Conservation (phyloP, 2,888 invertebrate genomes). For the Thecophora atra region DNA sequence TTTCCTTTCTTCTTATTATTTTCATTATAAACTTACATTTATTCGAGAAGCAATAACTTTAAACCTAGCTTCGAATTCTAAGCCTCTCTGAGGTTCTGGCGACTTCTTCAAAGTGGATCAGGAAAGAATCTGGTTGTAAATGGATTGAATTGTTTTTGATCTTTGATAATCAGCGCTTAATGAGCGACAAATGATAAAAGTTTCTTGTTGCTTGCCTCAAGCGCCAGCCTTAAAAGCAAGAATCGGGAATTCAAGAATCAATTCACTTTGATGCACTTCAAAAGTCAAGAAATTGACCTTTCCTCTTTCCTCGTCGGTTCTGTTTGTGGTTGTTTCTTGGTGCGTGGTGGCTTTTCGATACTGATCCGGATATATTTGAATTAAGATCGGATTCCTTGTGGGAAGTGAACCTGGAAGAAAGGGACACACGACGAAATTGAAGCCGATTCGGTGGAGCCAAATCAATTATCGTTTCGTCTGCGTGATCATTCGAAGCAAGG, state of each 20-base stretch:
- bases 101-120: neutral
- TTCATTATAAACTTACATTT: neutral
- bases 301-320: neutral
- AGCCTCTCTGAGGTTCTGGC: neutral
- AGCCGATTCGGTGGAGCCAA: conserved; percentile 56
- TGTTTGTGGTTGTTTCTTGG: too few species aligned
- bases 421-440: neutral
- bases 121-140: neutral
- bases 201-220: neutral
- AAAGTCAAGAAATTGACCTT: neutral
- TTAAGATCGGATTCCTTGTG: too few species aligned
- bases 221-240: conserved; percentile 2
- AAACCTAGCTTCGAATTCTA: neutral
- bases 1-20: neutral
- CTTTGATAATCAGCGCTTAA: conserved; percentile 20
- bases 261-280: neutral
- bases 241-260: neutral
- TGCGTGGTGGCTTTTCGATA: too few species aligned
- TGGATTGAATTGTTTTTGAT: neutral
- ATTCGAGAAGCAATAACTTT: neutral
- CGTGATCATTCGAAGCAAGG: neutral
- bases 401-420: neutral
- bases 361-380: too few species aligned
- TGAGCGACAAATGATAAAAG: conserved; percentile 15
- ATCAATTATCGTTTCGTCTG: conserved; percentile 55